Percentiles rank a stretch among this genome's conserved stretches.
Conservation (phyloP, 2,797 vertebrate species). For the Rallus crepitans region DNA sequence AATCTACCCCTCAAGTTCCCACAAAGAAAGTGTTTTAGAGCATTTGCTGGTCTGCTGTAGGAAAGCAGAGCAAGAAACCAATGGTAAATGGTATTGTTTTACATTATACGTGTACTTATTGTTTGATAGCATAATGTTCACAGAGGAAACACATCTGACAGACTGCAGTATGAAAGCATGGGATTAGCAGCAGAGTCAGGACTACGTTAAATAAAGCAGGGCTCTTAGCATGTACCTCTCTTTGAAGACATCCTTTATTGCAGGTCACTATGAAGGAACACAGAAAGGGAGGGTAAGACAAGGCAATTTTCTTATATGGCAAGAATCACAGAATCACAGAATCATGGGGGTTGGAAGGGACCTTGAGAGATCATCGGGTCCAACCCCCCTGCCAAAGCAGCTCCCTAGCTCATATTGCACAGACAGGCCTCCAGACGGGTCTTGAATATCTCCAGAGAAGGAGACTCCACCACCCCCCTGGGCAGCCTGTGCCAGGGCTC, state of each 20-base stretch:
- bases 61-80: neutral
- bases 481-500: no score
- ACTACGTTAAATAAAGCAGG: neutral
- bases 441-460: no score
- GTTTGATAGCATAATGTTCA: neutral
- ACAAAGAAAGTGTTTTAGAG: constrained; percentile 13
- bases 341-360: no score
- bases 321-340: neutral
- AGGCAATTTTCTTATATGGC: neutral
- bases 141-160: neutral
- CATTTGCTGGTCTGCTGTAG: neutral
- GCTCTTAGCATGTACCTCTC: neutral
- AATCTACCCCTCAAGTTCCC: neutral
- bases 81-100: constrained; percentile 4
- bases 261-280: neutral
- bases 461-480: no score
- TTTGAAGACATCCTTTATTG: neutral
- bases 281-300: neutral
- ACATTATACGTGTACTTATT: neutral
- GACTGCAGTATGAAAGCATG: neutral
- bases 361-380: no score
- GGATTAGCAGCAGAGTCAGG: neutral
- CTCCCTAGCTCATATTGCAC: no score
- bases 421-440: no score
- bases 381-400: no score